Conservation (phyloP, 2,113 vertebrate species). For the Elephas maximus region DNA sequence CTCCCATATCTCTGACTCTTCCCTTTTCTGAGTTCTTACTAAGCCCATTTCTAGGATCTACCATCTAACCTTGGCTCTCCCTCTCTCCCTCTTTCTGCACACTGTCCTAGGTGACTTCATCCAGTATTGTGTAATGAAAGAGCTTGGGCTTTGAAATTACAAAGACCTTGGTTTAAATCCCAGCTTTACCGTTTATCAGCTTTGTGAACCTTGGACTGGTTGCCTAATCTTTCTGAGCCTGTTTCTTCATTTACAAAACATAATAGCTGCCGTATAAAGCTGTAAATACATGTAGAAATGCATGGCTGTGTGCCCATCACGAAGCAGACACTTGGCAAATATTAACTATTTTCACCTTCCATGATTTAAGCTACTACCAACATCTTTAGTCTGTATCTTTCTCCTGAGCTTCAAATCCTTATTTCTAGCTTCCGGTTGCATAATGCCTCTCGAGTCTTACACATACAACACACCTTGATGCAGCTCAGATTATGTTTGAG, state of each 20-base stretch:
- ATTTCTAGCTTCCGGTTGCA: slow-evolving; percentile 28
- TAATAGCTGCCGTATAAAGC: not conserved
- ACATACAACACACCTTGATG: not conserved
- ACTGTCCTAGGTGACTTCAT: not conserved
- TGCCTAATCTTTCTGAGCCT: slow-evolving; percentile 47
- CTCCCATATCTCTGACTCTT: not conserved
- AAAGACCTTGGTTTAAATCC: slow-evolving; percentile 35
- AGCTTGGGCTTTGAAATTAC: slow-evolving; percentile 13
- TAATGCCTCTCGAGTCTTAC: slow-evolving; percentile 27
- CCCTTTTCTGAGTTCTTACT: not conserved
- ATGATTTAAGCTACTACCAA: slow-evolving; percentile 20
- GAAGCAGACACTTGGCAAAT: slow-evolving; percentile 22
- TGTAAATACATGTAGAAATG: not conserved
- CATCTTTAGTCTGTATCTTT: not conserved
- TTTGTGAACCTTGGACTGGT: slow-evolving; percentile 56
- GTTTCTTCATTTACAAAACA: slow-evolving; percentile 57
- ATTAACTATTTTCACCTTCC: not conserved
- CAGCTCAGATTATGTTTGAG: slow-evolving; percentile 31
- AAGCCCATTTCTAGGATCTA: not conserved
- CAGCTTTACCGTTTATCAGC: slow-evolving; percentile 1
- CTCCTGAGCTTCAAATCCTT: not conserved
- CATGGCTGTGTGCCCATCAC: not conserved
- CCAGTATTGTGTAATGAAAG: slow-evolving; percentile 21
- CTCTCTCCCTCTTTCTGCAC: not conserved
- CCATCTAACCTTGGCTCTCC: not conserved